Conservation (phyloP, 2,797 vertebrate species). For the Trematomus bernacchii region DNA sequence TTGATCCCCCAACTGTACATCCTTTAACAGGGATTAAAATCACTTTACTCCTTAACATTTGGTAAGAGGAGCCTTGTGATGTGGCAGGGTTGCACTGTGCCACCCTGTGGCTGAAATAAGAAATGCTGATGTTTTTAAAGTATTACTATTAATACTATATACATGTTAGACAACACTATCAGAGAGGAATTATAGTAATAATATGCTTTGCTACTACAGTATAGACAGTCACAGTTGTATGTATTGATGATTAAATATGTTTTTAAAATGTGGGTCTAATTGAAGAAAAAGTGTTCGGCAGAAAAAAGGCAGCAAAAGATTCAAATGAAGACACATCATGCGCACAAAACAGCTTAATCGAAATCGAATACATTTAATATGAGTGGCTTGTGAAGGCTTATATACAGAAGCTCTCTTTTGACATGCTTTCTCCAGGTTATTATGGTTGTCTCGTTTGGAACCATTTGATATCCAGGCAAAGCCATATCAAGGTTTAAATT, state of each 20-base stretch:
- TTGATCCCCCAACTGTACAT: slow-evolving; percentile 3
- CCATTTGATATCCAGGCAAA: neutral
- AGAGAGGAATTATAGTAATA: neutral
- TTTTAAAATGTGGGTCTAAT: too few species aligned
- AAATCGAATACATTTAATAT: neutral
- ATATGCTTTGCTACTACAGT: neutral
- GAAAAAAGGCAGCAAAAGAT: too few species aligned
- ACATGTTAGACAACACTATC: neutral
- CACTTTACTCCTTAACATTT: neutral
- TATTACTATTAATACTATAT: neutral
- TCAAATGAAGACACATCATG: too few species aligned
- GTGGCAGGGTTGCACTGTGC: slow-evolving; percentile 22
- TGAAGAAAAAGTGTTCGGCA: too few species aligned
- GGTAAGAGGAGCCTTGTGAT: neutral
- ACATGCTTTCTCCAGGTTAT: neutral
- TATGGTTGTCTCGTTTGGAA: neutral
- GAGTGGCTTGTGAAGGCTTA: neutral
- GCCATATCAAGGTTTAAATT: neutral
- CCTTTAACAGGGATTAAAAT: neutral
- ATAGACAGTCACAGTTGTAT: too few species aligned
- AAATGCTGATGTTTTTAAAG: neutral
- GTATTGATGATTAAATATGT: too few species aligned
- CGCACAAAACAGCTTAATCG: too few species aligned
- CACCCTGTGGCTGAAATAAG: slow-evolving; percentile 62
- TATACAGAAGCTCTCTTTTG: neutral